Percentiles rank a stretch among this genome's conserved stretches.
Evolutionary conservation across 2,888 invertebrate genomes (phyloP).

Genomic region (Protonemura montana): DNA sequence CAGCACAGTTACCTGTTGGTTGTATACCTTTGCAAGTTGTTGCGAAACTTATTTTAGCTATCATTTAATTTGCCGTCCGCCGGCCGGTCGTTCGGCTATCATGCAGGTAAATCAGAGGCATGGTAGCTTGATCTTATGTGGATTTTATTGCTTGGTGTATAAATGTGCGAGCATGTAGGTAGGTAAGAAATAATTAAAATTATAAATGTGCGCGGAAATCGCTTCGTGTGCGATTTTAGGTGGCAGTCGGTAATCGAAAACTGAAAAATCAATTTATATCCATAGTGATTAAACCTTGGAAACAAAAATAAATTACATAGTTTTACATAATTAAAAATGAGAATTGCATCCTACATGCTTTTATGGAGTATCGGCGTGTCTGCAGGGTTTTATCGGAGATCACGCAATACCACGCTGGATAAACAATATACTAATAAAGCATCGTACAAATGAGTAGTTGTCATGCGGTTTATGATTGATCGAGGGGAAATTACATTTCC

Average conservation of each 20-base stretch:
- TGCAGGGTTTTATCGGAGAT: not conserved
- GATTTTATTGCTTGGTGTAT: not conserved
- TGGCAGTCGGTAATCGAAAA: not conserved
- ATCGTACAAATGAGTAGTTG: not conserved
- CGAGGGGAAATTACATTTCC: not conserved
- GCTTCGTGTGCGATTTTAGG: not conserved
- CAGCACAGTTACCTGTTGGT: not conserved
- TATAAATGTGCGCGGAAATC: not conserved
- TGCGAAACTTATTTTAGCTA: not conserved
- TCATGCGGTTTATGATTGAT: not conserved
- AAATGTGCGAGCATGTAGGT: not conserved
- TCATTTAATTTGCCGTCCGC: not conserved
- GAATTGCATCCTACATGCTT: not conserved
- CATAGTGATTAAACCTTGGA: not conserved
- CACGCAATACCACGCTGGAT: not conserved
- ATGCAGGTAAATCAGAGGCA: not conserved
- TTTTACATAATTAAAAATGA: not conserved
- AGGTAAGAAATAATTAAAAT: not conserved
- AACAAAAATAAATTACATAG: not conserved
- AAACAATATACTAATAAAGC: slow-evolving; percentile 5
- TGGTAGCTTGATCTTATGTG: not conserved
- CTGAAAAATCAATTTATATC: not conserved
- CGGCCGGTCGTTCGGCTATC: not conserved
- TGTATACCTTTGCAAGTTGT: not conserved
- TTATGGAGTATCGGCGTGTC: too few relatives aligned